These are phyloP conservation scores for Fopius arisanus DNA, from an alignment of 1,140 invertebrate species.

Conservation along the genomic window DNA sequence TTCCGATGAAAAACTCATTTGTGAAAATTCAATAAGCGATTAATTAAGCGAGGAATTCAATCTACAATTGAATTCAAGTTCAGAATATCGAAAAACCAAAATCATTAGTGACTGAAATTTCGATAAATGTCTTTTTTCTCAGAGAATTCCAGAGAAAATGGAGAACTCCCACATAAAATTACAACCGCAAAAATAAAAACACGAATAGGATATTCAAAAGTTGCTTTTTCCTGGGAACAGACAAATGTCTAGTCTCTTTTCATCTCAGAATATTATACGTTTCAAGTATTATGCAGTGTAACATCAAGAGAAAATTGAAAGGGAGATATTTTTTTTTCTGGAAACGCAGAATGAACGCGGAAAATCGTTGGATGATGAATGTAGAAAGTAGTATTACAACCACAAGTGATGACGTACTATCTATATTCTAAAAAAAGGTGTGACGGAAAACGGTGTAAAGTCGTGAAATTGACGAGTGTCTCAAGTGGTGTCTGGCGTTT, in stretches of 20 bases:
- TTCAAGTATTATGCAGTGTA: slow-evolving; percentile 2
- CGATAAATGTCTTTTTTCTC: too few species aligned
- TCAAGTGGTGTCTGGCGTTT: slow-evolving; percentile 37
- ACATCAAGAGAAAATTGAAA: background rate
- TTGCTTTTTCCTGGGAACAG: background rate
- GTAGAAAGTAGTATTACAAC: background rate
- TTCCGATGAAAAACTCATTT: too few species aligned
- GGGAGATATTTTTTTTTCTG: background rate
- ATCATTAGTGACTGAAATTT: too few species aligned
- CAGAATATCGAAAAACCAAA: too few species aligned
- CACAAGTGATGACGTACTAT: background rate
- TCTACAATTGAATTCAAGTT: too few species aligned
- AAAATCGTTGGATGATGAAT: background rate
- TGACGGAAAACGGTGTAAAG: slow-evolving; percentile 15
- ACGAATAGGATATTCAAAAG: background rate
- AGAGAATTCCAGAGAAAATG: background rate
- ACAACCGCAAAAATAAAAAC: background rate
- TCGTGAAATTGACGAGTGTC: slow-evolving; percentile 36
- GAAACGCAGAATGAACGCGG: background rate
- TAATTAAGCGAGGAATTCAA: too few species aligned
- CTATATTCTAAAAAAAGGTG: background rate
- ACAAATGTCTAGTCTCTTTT: background rate
- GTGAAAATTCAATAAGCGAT: too few species aligned
- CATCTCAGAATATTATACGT: background rate
- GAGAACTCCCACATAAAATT: background rate